These are phyloP conservation scores for Netelia fuscicornis DNA, from an alignment of 2,888 invertebrate genomes.

Conservation along the genomic window DNA sequence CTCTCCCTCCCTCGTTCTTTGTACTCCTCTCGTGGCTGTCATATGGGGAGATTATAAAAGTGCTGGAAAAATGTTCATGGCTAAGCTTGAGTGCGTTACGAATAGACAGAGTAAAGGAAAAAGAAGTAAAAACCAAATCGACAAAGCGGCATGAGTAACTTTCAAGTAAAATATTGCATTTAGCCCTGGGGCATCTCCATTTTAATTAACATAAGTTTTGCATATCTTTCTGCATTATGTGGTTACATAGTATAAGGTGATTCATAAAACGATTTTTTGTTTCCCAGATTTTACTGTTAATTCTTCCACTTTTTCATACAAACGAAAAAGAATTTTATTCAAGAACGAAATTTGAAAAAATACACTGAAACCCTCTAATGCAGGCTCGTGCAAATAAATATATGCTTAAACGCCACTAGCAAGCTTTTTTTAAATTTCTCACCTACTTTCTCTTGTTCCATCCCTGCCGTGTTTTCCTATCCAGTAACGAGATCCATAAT, in stretches of 20 bases:
- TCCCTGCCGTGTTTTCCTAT: neutral
- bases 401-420: neutral
- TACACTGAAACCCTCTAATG: neutral
- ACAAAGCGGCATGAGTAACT: slow-evolving; percentile 21
- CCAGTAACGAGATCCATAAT: slow-evolving; percentile 22
- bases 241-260: too few relatives aligned
- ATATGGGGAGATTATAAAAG: slow-evolving; percentile 33
- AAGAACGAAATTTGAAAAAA: too few relatives aligned
- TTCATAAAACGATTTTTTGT: too few relatives aligned
- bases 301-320: too few relatives aligned
- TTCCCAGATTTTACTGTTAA: too few relatives aligned
- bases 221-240: neutral
- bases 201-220: slow-evolving; percentile 38
- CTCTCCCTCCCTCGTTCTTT: neutral
- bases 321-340: too few relatives aligned
- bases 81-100: slow-evolving; percentile 1
- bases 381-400: neutral
- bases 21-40: neutral
- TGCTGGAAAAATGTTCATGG: slow-evolving; percentile 30
- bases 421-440: slow-evolving; percentile 6
- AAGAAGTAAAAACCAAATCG: neutral
- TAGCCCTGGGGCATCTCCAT: neutral
- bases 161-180: slow-evolving; percentile 11
- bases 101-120: neutral
- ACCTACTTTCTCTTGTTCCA: neutral